Base-by-base conservation (phyloP, 2,888 invertebrate species). In the Agrilus mali region DNA sequence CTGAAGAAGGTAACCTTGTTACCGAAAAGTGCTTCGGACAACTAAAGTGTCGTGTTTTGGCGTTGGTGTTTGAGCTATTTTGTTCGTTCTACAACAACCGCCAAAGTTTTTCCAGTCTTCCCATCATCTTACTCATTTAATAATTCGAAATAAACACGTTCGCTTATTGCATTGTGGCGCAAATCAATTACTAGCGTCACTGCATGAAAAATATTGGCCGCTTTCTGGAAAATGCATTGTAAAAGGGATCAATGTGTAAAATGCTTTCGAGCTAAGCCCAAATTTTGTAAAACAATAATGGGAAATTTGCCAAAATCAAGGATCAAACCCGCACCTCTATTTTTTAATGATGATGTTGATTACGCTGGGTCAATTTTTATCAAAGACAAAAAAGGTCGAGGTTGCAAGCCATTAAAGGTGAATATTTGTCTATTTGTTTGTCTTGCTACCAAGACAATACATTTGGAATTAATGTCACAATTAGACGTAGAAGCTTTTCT, bases 381-480 rank as follows among this genome's bases (percentile, higher is more conserved):
- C 7, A 45, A 48, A 10, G 39, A 49, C 37, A 33, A 38, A 1
- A 20, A 13, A 34, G 35, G 34, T 2, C 32, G 43, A 32, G 37
- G 35, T 7, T 14, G 32, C 2, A 45, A 41, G 22, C 31, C 35
- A 48, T 50, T 36, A 13, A 51, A 51, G 31, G 39, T 40, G 7
- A 50, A 51, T 22, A 44, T 55, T 15, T 40, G 44, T 5, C 14
- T 57, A 3, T 63, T 62, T 42, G 49, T 61, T 3, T 63, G 61
- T 38, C 41, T 61, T 20, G 41, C 52, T 1, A 51, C 52, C 1
- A 59, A 57, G 44, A 60, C 63, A 0, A 47, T 61, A 12, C 59
- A 64, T 42, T 35, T 62, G 5, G 61, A 63, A 47, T 38, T 60
- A 1, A 59, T 60, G 1, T 50, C 50, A 5, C 52, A 56, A 31